Conservation (phyloP, 2,888 invertebrate genomes). For the Neoascia interrupta region DNA sequence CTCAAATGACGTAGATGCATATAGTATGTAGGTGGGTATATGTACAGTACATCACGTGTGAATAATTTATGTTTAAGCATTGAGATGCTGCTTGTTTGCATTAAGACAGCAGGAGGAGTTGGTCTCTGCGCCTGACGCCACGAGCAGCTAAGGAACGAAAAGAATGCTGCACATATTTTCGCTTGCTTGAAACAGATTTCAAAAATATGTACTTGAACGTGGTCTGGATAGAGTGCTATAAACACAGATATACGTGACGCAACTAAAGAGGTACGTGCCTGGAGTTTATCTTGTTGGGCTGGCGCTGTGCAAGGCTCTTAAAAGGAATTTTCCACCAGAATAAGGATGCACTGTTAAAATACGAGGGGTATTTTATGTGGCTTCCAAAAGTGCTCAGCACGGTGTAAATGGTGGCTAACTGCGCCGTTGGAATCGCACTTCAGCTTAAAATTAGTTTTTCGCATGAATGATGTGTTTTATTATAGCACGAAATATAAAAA, state of each 20-base stretch:
- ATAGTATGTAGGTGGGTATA: no score
- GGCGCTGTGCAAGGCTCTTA: no score
- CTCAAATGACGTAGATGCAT: constrained; percentile 28
- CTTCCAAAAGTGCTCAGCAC: no score
- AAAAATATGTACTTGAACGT: constrained; percentile 4
- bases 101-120: not conserved
- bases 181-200: not conserved
- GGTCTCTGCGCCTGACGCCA: not conserved
- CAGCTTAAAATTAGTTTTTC: no score
- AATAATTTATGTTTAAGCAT: constrained; percentile 47
- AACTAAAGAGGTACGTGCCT: not conserved
- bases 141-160: not conserved
- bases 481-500: no score
- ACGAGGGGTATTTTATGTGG: no score
- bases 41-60: constrained; percentile 42
- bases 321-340: no score
- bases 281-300: no score
- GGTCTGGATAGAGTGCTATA: constrained; percentile 2
- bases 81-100: constrained; percentile 2
- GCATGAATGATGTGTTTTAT: no score
- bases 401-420: no score
- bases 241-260: constrained; percentile 5
- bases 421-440: no score
- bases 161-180: not conserved
- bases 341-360: no score